Base-by-base conservation (phyloP, 2,888 invertebrate genomes). In the Mycogona germanica region DNA sequence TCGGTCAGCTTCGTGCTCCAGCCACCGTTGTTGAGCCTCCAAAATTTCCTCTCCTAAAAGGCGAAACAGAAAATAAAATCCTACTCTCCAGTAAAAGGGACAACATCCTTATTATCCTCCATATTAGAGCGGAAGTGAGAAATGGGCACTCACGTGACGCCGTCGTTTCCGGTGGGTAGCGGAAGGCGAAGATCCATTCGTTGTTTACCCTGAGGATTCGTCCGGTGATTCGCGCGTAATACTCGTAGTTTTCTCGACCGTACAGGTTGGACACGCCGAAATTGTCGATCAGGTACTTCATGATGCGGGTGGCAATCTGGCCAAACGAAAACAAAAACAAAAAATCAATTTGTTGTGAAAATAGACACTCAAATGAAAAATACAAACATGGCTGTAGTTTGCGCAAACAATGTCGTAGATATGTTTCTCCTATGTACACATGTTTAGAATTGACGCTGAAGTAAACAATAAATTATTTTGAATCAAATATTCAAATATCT, bases 201-300 rank as follows among this genome's bases (percentile, higher is more conserved):
- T 92, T 89, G 72, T 87, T 87, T 50, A 93, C 88, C 64, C 89
- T 82, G 60, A 93, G 75, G 61, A 93, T 88, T 53, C 92, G 78
- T 1, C 93, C 93, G 21, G 92, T 93, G 55, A 93, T 92, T 37
- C 91, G 78, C 26, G 92, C 92, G 72, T 95, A 95, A 71, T 87
- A 95, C 72, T 92, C 92, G 70, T 95, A 95, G 72, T 91, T 91
- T 58, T 86, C 85, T 48, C 87, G 79, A 1, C 96, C 96, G 71
- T 97, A 97, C 62, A 97, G 77, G 71, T 95, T 89, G 58, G 88
- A 87, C 32, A 89, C 86, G 56, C 95, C 93, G 75, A 95, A 97
- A 73, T 93, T 91, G 71, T 95, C 93, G 65, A 97, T 96, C 70
- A 97, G 80, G 69, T 93, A 87, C 67, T 93, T 89, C 85, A 96